These are phyloP conservation scores for Notiomystis cincta DNA, from an alignment of 2,113 vertebrate genomes.

Conservation along the genomic window DNA sequence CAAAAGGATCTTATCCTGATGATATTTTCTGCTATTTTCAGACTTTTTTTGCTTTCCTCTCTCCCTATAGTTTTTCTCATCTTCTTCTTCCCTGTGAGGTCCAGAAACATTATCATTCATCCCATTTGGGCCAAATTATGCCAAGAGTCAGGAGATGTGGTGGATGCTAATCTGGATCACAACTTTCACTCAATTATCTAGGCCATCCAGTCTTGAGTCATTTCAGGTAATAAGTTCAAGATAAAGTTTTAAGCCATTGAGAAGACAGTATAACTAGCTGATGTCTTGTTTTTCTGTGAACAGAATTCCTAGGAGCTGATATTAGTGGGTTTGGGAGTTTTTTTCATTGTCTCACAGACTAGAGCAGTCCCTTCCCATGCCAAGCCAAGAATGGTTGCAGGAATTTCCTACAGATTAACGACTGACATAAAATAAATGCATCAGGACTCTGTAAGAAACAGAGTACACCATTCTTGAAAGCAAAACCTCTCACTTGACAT, in stretches of 20 bases:
- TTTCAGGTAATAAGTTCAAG: constrained; percentile 9
- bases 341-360: not conserved
- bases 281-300: not conserved
- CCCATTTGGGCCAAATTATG: not conserved
- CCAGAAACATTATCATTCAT: not conserved
- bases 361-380: not conserved
- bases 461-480: not conserved
- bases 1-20: not conserved
- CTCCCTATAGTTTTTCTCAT: not conserved
- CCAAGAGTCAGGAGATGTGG: not conserved
- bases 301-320: not conserved
- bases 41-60: not conserved
- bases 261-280: not conserved
- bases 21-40: not conserved
- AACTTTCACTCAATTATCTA: not conserved
- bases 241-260: not conserved
- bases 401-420: not conserved
- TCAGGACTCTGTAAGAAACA: not conserved
- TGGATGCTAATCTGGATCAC: not conserved
- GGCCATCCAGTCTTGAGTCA: not conserved
- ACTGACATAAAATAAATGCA: not conserved
- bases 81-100: not conserved
- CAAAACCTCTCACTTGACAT: not conserved
- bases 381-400: not conserved
- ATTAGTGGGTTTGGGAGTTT: fast-evolving